Percentiles rank a stretch among this genome's conserved stretches.
These are phyloP conservation scores for Sturnira hondurensis DNA, from an alignment of 2,113 vertebrate species.

Conservation along the genomic window DNA sequence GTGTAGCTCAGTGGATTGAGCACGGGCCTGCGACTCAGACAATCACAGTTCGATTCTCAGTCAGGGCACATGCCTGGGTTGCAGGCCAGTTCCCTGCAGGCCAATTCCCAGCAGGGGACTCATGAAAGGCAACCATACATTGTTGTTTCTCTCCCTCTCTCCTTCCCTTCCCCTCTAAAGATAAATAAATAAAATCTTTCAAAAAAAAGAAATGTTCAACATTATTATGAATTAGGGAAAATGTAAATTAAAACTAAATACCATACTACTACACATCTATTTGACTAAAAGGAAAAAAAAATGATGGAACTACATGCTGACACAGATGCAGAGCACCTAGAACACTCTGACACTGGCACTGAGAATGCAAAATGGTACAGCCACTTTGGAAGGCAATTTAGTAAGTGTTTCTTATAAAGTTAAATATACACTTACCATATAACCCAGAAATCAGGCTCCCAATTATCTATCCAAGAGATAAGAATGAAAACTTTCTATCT, in stretches of 20 bases:
- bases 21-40: too few relatives aligned
- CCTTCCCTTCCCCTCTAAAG: too few relatives aligned
- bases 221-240: neutral
- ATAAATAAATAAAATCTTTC: too few relatives aligned
- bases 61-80: too few relatives aligned
- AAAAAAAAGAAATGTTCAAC: neutral
- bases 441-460: neutral
- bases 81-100: too few relatives aligned
- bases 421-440: neutral
- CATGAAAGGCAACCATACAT: too few relatives aligned
- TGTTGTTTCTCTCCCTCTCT: too few relatives aligned
- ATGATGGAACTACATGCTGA: neutral
- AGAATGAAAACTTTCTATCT: slow-evolving; percentile 42
- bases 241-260: slow-evolving; percentile 6
- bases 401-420: neutral
- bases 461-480: neutral
- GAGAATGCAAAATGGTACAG: neutral
- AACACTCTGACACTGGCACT: neutral
- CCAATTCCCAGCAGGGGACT: too few relatives aligned
- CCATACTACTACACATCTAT: neutral
- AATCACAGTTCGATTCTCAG: too few relatives aligned
- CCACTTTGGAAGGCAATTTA: neutral
- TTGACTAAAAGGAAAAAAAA: neutral
- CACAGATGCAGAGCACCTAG: neutral
- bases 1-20: too few relatives aligned